Percentiles rank a stretch among this genome's conserved stretches.
phyloP scores from a whole-genome alignment of 2,888 invertebrate species.

The Erpobdella octoculata region DNA sequence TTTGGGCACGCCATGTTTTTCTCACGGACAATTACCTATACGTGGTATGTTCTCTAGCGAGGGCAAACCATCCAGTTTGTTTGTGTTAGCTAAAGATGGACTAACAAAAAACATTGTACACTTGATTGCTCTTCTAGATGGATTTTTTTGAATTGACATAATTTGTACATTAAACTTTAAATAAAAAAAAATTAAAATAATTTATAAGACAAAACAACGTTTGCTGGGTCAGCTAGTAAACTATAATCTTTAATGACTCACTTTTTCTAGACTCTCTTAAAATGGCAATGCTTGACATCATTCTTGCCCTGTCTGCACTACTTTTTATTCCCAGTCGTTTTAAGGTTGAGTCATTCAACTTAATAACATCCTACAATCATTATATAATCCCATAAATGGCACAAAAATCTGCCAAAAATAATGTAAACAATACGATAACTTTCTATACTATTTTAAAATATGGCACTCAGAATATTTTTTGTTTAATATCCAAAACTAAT shows the following conservation, averaged over 20 bases:
- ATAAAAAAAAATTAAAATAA: no score
- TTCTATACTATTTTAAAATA: not conserved
- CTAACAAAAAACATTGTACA: no score
- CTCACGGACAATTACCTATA: no score
- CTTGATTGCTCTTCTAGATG: no score
- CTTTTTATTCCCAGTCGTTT: not conserved
- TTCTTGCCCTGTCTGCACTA: conserved; percentile 4
- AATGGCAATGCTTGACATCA: conserved; percentile 13
- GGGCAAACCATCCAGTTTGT: no score
- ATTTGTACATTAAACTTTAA: no score
- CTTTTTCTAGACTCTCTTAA: not conserved
- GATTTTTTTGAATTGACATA: no score
- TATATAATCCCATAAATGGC: not conserved
- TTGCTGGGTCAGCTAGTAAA: no score
- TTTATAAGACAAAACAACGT: no score
- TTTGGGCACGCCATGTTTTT: no score
- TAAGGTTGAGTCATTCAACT: not conserved
- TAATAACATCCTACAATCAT: not conserved
- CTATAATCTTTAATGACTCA: not conserved
- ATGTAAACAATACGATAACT: not conserved
- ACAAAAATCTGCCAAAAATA: not conserved
- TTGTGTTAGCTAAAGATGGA: no score
- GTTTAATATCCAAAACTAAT: not conserved
- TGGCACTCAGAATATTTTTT: not conserved
- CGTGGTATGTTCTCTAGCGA: no score